Evolutionary conservation across 1,140 invertebrate genomes (phyloP).

Genomic region (Spodoptera litura): DNA sequence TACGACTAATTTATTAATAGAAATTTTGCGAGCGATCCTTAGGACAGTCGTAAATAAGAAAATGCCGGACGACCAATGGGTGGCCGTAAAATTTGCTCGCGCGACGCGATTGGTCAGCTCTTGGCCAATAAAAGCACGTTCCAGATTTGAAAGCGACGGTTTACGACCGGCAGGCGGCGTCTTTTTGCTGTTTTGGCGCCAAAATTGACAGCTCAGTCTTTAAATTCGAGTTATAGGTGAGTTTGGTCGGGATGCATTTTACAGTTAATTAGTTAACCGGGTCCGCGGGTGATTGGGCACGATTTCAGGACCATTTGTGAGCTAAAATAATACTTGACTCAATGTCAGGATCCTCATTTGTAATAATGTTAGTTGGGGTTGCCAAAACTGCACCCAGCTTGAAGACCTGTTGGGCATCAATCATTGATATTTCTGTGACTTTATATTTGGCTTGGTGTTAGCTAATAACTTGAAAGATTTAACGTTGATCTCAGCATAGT

Average conservation of each 20-base stretch:
- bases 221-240: constrained; percentile 44
- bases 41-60: constrained; percentile 80
- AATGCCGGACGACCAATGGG: constrained; percentile 73
- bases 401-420: background rate
- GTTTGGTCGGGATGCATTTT: constrained; percentile 31
- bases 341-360: constrained; percentile 9
- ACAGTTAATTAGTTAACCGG: constrained; percentile 30
- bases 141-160: constrained; percentile 82
- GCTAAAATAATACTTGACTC: constrained; percentile 8
- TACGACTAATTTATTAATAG: constrained; percentile 85
- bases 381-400: constrained; percentile 4
- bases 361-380: background rate
- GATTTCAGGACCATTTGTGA: constrained; percentile 11
- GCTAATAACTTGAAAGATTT: background rate
- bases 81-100: constrained; percentile 76
- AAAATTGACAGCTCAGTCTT: constrained; percentile 73
- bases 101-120: constrained; percentile 70
- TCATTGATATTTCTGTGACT: background rate
- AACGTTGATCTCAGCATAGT: background rate
- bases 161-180: constrained; percentile 78
- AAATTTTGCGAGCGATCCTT: constrained; percentile 83
- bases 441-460: no score
- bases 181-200: constrained; percentile 81
- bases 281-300: constrained; percentile 3
- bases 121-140: constrained; percentile 72